A percentile compares a stretch with the other conserved stretches of the same genome.
Evolutionary conservation across 1,140 invertebrate species (phyloP).

Genomic region (Pseudomyrmex dendroicus): DNA sequence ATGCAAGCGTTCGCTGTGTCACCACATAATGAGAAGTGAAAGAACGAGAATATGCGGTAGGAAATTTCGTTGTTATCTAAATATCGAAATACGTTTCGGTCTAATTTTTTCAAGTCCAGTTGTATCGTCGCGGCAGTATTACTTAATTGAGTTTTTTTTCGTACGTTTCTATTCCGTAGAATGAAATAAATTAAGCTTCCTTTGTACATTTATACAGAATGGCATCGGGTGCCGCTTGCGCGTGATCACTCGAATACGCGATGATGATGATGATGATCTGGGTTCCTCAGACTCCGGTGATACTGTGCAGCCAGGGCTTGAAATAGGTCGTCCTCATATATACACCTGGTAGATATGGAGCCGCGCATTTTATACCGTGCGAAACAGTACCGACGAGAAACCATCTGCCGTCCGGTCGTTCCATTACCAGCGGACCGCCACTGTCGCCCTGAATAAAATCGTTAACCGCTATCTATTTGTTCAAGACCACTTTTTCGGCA

Average conservation of each 20-base stretch:
- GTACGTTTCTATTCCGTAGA: constrained; percentile 54
- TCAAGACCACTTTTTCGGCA: neutral
- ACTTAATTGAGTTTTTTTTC: constrained; percentile 48
- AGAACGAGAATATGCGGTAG: neutral
- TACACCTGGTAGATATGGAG: constrained; percentile 94
- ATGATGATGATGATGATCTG: neutral
- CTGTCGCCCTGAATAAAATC: constrained; percentile 92
- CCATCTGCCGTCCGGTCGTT: constrained; percentile 93
- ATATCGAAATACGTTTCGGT: constrained; percentile 14
- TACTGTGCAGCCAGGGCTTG: constrained; percentile 94
- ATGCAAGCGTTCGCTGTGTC: constrained; percentile 15
- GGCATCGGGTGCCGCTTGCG: constrained; percentile 73
- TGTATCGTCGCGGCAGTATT: constrained; percentile 7
- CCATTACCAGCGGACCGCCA: constrained; percentile 95
- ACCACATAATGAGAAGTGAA: constrained; percentile 15
- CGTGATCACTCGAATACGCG: constrained; percentile 65
- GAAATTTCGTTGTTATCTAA: constrained; percentile 21
- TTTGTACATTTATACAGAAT: constrained; percentile 85
- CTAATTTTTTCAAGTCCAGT: neutral
- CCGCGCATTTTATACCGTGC: constrained; percentile 97
- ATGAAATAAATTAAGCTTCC: constrained; percentile 81
- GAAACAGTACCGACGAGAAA: constrained; percentile 96
- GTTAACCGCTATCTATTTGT: constrained; percentile 16
- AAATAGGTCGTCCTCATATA: constrained; percentile 97
- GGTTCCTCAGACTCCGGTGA: constrained; percentile 90